Conservation (phyloP, 2,888 invertebrate genomes). For the Nymphalis urticae region DNA sequence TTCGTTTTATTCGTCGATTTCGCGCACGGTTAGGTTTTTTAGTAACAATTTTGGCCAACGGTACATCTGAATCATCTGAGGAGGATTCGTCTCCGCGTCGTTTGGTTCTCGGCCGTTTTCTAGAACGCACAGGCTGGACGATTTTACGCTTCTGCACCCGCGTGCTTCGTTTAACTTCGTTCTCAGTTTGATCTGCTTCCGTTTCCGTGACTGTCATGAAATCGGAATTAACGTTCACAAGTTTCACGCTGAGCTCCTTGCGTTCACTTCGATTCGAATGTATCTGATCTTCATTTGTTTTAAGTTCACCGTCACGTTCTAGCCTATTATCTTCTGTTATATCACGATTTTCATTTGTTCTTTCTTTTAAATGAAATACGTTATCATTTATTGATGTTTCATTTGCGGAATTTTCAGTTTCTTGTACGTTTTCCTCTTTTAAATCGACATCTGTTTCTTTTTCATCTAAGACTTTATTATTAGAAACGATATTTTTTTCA, state of each 20-base stretch:
- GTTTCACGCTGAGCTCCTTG: not conserved
- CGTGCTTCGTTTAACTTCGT: not conserved
- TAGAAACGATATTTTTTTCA: too few species aligned
- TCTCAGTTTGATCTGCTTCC: not conserved
- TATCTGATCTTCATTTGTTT: not conserved
- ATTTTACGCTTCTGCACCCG: not conserved
- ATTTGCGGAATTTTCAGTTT: too few species aligned
- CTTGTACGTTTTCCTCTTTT: too few species aligned
- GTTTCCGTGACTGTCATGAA: not conserved
- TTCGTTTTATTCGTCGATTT: slow-evolving; percentile 22
- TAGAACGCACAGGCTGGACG: not conserved
- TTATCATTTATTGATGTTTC: too few species aligned
- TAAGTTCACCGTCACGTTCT: not conserved
- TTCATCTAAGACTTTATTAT: too few species aligned
- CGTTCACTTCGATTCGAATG: not conserved
- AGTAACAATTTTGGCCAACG: slow-evolving; percentile 44
- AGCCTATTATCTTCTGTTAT: not conserved
- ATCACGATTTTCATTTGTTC: not conserved
- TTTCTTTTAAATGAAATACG: not conserved
- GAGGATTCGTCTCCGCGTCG: slow-evolving; percentile 27
- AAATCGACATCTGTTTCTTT: too few species aligned
- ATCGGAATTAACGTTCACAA: not conserved
- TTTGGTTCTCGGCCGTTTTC: slow-evolving; percentile 37
- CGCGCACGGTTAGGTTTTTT: slow-evolving; percentile 39
- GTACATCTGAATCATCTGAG: slow-evolving; percentile 55